Evolutionary conservation across 2,113 vertebrate genomes (phyloP).

Genomic region (Tetrao urogallus): DNA sequence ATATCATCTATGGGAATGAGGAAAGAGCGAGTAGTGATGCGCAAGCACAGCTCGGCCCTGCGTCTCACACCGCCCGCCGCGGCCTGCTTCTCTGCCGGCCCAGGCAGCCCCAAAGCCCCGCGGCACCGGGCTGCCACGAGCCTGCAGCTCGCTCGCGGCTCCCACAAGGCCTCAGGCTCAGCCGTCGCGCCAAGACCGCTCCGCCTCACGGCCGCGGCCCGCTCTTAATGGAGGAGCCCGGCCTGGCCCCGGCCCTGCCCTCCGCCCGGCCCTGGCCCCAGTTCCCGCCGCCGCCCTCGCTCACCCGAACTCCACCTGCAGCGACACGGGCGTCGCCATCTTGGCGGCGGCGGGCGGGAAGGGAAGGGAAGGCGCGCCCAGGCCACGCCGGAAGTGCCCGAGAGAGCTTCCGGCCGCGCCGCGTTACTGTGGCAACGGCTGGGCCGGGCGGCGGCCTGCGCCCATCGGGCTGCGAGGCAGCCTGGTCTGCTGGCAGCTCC

Average conservation of each 20-base stretch:
- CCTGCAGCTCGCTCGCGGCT: neutral
- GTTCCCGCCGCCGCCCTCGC: constrained; percentile 53
- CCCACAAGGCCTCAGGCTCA: neutral
- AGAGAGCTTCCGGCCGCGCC: neutral
- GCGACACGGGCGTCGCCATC: constrained; percentile 89
- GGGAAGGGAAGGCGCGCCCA: neutral
- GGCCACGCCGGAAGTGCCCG: constrained; percentile 19
- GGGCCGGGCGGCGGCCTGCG: accelerated
- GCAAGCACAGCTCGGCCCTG: neutral
- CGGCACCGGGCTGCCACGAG: too few relatives aligned
- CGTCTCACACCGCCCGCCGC: neutral
- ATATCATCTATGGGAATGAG: neutral
- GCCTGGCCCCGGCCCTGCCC: neutral
- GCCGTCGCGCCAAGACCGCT: neutral
- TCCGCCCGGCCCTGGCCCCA: neutral
- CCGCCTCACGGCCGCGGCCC: neutral
- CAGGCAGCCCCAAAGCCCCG: neutral
- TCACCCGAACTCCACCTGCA: constrained; percentile 94
- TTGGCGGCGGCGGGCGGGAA: constrained; percentile 65
- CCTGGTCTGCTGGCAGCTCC: too few relatives aligned
- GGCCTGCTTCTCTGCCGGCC: neutral
- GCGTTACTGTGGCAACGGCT: neutral
- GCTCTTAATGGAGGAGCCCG: too few relatives aligned
- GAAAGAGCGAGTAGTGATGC: neutral
- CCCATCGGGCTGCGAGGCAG: neutral